Evolutionary conservation across 2,888 invertebrate genomes (phyloP).

Genomic region (Xylophagus ater): DNA sequence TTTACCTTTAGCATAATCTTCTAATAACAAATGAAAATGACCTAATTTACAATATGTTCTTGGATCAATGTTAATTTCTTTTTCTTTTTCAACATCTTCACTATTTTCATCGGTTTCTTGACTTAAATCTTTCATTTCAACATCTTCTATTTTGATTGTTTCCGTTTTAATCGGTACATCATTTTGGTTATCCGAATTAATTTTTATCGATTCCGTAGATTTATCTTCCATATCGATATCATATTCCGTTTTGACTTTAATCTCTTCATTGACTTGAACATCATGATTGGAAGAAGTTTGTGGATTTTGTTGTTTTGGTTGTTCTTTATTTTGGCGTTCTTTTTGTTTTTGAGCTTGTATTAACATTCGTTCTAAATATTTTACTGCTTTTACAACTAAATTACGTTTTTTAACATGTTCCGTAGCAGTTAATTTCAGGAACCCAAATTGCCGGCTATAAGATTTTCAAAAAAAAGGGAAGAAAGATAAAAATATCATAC

Average conservation of each 20-base stretch:
- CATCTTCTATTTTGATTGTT: conserved; percentile 21
- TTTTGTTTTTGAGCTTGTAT: conserved; percentile 62
- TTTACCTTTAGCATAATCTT: conserved; percentile 88
- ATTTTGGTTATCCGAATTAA: background rate
- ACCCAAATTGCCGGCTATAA: conserved; percentile 84
- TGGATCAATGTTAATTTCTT: conserved; percentile 70
- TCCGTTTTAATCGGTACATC: background rate
- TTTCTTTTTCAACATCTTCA: conserved; percentile 18
- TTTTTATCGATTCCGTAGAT: background rate
- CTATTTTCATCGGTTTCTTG: conserved; percentile 4
- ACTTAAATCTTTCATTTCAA: conserved; percentile 21
- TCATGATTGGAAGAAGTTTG: conserved; percentile 16
- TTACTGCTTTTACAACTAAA: conserved; percentile 73
- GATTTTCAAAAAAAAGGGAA: conserved; percentile 12
- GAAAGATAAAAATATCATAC: background rate
- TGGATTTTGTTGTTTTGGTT: conserved; percentile 4
- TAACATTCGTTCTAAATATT: conserved; percentile 74
- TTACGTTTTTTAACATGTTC: conserved; percentile 73
- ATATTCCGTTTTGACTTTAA: conserved; percentile 20
- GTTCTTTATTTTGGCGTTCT: conserved; percentile 22
- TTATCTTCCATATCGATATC: conserved; percentile 11
- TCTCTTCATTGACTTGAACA: conserved; percentile 8
- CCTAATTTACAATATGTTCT: conserved; percentile 91
- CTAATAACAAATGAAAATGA: conserved; percentile 85
- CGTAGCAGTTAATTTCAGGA: conserved; percentile 65